phyloP scores from a whole-genome alignment of 37 sponge, comb jelly and placozoan genomes.

The Geodia barretti region DNA sequence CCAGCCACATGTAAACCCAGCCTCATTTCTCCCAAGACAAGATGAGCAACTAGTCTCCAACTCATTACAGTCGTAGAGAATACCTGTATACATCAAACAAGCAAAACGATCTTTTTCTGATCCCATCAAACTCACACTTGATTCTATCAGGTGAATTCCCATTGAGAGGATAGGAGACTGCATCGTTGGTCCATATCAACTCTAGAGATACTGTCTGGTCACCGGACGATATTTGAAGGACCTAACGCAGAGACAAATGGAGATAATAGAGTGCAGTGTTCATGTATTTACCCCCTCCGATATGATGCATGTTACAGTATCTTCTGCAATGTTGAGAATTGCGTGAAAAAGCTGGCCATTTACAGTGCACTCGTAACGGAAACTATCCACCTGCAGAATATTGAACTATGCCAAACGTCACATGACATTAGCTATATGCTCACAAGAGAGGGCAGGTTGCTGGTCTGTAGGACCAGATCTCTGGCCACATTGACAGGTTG shows the following conservation, averaged over 20 bases:
- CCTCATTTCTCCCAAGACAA: constrained; percentile 32
- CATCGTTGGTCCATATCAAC: constrained; percentile 13
- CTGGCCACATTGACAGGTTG: constrained; percentile 21
- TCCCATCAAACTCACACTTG: too few relatives aligned
- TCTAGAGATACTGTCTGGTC: constrained; percentile 1
- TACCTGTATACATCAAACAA: constrained; percentile 31
- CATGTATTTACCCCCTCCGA: not conserved
- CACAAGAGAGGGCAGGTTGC: constrained; percentile 40
- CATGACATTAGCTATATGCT: too few relatives aligned
- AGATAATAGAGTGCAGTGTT: too few relatives aligned
- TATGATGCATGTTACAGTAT: not conserved
- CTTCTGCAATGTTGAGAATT: not conserved
- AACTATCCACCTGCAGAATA: not conserved
- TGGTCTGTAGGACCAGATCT: constrained; percentile 26
- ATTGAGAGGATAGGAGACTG: not conserved
- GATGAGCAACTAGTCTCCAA: constrained; percentile 38
- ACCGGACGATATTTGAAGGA: not conserved
- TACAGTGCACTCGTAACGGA: not conserved
- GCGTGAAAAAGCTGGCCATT: not conserved
- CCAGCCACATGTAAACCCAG: constrained; percentile 64
- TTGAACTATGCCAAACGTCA: too few relatives aligned
- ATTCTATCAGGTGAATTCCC: constrained; percentile 8
- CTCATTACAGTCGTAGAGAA: constrained; percentile 41
- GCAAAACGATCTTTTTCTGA: not conserved
- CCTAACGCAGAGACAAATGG: not conserved